Base-by-base conservation (phyloP, 2,113 vertebrate species). In the Agapornis roseicollis region DNA sequence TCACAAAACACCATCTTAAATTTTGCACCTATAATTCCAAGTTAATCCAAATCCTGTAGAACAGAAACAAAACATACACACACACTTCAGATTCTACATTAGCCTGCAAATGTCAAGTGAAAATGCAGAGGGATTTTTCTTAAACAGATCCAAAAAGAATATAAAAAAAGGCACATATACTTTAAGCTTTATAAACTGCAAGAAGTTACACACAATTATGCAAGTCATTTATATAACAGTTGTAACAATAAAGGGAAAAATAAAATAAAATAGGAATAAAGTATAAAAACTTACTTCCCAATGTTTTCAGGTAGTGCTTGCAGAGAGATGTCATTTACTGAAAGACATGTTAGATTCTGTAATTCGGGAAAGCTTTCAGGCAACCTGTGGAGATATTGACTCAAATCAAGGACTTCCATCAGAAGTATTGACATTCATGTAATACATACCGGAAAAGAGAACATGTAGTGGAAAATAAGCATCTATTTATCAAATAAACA, bases 311-410 rank as follows among this genome's bases (percentile, higher is more conserved):
- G 99, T 97, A 99, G 98, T 89, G 96, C 97, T 96, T 99, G 99
- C 93, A 99, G 97, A 58, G 99, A 99, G 98, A 99, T 99, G 97
- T 99, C 99, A 97, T 99, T 99, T 97, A 99, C 99, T 96, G 99
- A 99, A 97, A 99, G 99, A 98, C 99, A 99, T 1, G 99, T 99
- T 96, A 99, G 98, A 96, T 99, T 99, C 96, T 98, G 98, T 79
- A 99, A 97, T 94, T 99, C 99, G 55, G 99, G 98, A 97, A 99
- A 99, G 96, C 98, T 99, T 97, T 99, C 99, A 4, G 99, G 99
- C 97, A 99, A 98, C 97, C 99, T 99, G 83, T 4, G 80, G 84
- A 96, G 60, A 97, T 33, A 97, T 60, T 88, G 92, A 90, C 91
- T 92, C 46, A 95, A 85, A 92, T 96, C 72, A 96, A 83, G 47